Base-by-base conservation (phyloP, 2,113 vertebrate species). In the Macquaria australasica region DNA sequence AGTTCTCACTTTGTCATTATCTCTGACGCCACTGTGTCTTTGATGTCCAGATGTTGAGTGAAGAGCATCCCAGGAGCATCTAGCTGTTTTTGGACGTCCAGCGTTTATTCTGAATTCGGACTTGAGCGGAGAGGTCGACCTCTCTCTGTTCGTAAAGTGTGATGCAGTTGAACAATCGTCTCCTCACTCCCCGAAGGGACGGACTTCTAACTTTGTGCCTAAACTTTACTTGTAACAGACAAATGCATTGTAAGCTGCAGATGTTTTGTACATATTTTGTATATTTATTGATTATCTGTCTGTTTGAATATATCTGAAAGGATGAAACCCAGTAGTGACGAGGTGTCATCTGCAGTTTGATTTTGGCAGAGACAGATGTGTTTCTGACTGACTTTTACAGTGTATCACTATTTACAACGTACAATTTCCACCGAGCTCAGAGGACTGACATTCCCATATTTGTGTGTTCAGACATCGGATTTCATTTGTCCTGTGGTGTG, bases 161-260 rank as follows among this genome's bases (percentile, higher is more conserved):
- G 95, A 96, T 91, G 96, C 96, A 97, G 96, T 96, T 95, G 95
- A 97, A 98, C 97, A 97, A 97, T 97, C 97, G 97, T 92, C 77
- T 97, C 94, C 76, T 96, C 94, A 94, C 96, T 94, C 91, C 94
- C 92, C 78, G 73, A 83, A 96, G 94, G 92, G 96, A 97, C 96
- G 92, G 96, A 97, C 96, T 96, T 96, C 96, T 96, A 91, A 94
- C 97, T 97, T 97, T 97, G 97, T 98, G 97, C 98, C 98, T 98
- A 97, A 97, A 97, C 95, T 95, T 82, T 96, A 97, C 96, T 96
- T 84, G 76, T 86, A 89, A 82, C 58, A 91, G 90, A 98, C 97
- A 97, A 97, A 97, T 96, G 97, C 97, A 98, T 98, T 98, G 97
- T 98, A 98, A 96, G 94, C 96, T 90, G 92, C 91, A 91, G 84